Percentiles rank a stretch among this genome's conserved stretches.
These are phyloP conservation scores for Leucosticte australis DNA, from an alignment of 2,113 vertebrate genomes.

Conservation along the genomic window DNA sequence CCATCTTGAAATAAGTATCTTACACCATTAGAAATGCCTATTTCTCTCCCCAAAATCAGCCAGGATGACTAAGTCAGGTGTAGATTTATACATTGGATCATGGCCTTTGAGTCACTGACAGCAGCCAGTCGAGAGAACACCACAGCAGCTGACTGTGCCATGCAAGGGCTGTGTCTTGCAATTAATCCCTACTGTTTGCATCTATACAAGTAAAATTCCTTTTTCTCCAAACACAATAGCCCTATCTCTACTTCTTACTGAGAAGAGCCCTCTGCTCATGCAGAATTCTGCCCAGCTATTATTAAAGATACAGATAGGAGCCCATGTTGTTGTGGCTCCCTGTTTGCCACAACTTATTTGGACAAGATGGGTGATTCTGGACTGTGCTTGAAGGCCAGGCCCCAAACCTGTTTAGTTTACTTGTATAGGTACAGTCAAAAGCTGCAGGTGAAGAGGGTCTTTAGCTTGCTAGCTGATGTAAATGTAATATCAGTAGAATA, in stretches of 20 bases:
- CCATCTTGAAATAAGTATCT: not conserved
- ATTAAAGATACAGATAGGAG: not conserved
- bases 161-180: not conserved
- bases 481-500: not conserved
- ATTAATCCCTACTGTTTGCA: not conserved
- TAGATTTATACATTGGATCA: not conserved
- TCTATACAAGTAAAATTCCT: not conserved
- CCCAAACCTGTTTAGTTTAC: not conserved
- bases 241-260: not conserved
- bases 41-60: not conserved
- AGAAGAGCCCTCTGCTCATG: not conserved
- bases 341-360: not conserved
- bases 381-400: not conserved
- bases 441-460: not conserved
- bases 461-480: not conserved
- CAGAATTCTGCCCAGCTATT: not conserved
- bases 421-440: not conserved
- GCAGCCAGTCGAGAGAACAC: not conserved
- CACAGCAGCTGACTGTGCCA: not conserved
- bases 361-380: not conserved
- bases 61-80: not conserved
- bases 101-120: not conserved
- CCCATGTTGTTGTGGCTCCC: not conserved
- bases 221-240: not conserved
- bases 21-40: not conserved